These are phyloP conservation scores for Spea hammondii DNA, from an alignment of 2,797 vertebrate genomes.

Conservation along the genomic window DNA sequence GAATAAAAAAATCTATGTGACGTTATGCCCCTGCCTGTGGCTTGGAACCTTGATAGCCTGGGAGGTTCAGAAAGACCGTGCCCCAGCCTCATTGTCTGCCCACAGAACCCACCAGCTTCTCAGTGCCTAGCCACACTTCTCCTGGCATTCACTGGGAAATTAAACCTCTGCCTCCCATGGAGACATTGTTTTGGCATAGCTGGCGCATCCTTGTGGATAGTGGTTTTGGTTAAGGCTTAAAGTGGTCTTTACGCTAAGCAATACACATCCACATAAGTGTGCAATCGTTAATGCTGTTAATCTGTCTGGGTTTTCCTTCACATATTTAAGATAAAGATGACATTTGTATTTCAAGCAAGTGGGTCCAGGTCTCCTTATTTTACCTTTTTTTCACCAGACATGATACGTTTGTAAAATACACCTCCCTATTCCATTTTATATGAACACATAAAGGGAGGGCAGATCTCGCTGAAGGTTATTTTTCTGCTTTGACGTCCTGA, in stretches of 20 bases:
- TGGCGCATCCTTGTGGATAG: background rate
- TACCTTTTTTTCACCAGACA: too few species aligned
- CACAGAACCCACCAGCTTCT: background rate
- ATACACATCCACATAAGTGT: too few species aligned
- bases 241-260: too few species aligned
- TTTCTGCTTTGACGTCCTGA: slow-evolving; percentile 15
- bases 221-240: slow-evolving; percentile 1
- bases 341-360: too few species aligned
- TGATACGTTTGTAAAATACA: too few species aligned
- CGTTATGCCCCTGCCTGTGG: background rate
- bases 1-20: background rate
- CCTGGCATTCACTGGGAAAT: background rate
- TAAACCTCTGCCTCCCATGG: slow-evolving; percentile 18
- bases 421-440: too few species aligned
- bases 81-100: slow-evolving; percentile 17
- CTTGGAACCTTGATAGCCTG: background rate
- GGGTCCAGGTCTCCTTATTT: too few species aligned
- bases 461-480: background rate
- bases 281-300: too few species aligned
- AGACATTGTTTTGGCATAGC: background rate
- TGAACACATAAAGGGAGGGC: background rate
- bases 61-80: background rate
- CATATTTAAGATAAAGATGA: too few species aligned
- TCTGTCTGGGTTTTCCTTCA: too few species aligned
- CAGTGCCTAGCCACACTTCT: background rate